A percentile compares a stretch with the other conserved stretches of the same genome.
phyloP scores from a whole-genome alignment of 64 coral and sea anemone species.

The Montipora capricornis region DNA sequence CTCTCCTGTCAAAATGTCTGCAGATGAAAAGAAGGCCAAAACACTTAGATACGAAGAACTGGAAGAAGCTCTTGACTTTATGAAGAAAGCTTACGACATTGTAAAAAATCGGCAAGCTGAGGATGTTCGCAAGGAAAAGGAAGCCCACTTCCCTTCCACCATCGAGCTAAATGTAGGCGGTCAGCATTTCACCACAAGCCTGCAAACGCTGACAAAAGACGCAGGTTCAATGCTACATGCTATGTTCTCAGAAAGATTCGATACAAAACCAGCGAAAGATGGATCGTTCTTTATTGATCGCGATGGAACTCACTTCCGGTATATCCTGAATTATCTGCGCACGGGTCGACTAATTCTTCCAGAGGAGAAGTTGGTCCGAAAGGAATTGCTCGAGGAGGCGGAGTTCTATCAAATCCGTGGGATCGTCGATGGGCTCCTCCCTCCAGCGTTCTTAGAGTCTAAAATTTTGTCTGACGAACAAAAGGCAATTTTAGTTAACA shows the following conservation, averaged over 20 bases:
- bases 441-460: background rate
- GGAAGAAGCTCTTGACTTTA: background rate
- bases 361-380: background rate
- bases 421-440: constrained; percentile 4
- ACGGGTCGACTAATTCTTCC: constrained; percentile 6
- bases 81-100: constrained; percentile 49
- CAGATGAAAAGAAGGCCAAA: background rate
- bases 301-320: constrained; percentile 47
- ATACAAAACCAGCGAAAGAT: background rate
- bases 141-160: background rate
- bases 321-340: constrained; percentile 53
- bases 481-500: background rate
- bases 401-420: constrained; percentile 46
- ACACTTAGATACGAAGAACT: background rate
- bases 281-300: constrained; percentile 52
- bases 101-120: constrained; percentile 41
- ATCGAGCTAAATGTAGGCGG: constrained; percentile 36
- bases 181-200: constrained; percentile 23
- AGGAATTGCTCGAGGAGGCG: constrained; percentile 14
- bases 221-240: constrained; percentile 28
- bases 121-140: background rate
- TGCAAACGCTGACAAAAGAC: constrained; percentile 29
- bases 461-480: background rate
- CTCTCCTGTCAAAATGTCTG: background rate
- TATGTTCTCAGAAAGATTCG: constrained; percentile 40